phyloP scores from a whole-genome alignment of 2,113 vertebrate species.

The Paedocypris sp. region DNA sequence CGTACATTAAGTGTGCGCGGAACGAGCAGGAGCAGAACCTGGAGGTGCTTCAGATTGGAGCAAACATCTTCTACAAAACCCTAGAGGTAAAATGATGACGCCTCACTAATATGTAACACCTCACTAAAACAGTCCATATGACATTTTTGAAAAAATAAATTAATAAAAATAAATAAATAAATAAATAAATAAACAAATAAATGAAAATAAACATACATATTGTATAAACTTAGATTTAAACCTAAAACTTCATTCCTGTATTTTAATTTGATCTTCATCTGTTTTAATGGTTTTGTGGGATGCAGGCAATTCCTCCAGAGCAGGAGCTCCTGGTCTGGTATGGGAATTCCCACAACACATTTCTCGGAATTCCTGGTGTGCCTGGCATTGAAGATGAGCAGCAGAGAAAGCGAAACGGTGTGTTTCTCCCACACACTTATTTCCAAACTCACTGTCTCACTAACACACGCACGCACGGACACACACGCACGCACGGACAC shows the following conservation, averaged over 20 bases:
- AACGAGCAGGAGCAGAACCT: conserved; percentile 97
- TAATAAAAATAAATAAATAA: too few relatives aligned
- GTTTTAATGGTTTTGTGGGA: too few relatives aligned
- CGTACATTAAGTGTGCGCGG: conserved; percentile 92
- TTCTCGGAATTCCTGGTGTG: conserved; percentile 90
- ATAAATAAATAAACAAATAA: too few relatives aligned
- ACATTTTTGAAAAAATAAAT: too few relatives aligned
- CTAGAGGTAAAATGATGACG: conserved; percentile 79
- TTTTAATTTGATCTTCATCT: too few relatives aligned
- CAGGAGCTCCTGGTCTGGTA: conserved; percentile 98
- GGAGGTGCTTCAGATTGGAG: conserved; percentile 92
- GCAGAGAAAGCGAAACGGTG: conserved; percentile 66
- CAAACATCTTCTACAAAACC: conserved; percentile 95
- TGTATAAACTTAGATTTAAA: too few relatives aligned
- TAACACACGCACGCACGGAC: too few relatives aligned
- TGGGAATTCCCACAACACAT: conserved; percentile 88
- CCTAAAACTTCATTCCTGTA: background rate
- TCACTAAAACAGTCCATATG: too few relatives aligned
- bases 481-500: too few relatives aligned
- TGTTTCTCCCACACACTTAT: background rate
- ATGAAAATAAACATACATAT: too few relatives aligned
- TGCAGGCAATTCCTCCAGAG: conserved; percentile 87
- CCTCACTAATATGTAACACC: too few relatives aligned
- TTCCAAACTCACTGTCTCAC: too few relatives aligned
- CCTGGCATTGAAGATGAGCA: conserved; percentile 82